Base-by-base conservation (phyloP, 2,888 invertebrate species). In the Drosophila maculinotata region DNA sequence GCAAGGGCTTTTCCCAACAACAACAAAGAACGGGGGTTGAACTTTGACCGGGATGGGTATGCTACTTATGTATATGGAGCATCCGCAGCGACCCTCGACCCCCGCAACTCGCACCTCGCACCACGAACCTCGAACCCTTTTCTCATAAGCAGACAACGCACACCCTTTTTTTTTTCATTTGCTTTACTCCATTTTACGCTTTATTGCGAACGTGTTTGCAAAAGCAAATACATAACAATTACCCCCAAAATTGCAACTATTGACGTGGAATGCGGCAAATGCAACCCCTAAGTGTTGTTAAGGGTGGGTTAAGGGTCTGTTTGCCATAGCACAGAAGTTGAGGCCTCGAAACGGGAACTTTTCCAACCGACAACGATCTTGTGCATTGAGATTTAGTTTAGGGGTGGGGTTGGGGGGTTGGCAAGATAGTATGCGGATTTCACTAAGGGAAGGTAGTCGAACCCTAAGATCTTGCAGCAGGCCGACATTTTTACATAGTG, bases 301-400 rank as follows among this genome's bases (percentile, higher is more conserved):
- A 69, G 83, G 83, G 78, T 44, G 69, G 75, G n/a, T n/a, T n/a
- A n/a, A n/a, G n/a, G n/a, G n/a, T n/a, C n/a, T 51, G 69, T 68
- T 53, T 15, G 4, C 17, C 41, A 14, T 12, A 4, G 20, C 5
- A 52, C 44, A 39, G 28, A 20, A 33, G 15, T 42, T 49, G 30
- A 23, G n/a, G n/a, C 39, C 49, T 15, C 20, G 45, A 26, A 28
- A 42, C 38, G 30, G 45, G 17, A 72, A 38, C 58, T 25, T 25
- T 58, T 17, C 45, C 45, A 25, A n/a, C 10, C 25, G 25, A 49
- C 23, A 52, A 35, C 35, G 47, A 71, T 70, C 53, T 20, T 15
- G 2, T 20, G 2, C 31, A 39, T 15, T 35, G 5, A 12, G 20
- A n/a, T 26, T 15, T 15, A n/a, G 12, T 23, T 28, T 28, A 28